Base-by-base conservation (phyloP, 2,113 vertebrate genomes). In the Sprattus sprattus region DNA sequence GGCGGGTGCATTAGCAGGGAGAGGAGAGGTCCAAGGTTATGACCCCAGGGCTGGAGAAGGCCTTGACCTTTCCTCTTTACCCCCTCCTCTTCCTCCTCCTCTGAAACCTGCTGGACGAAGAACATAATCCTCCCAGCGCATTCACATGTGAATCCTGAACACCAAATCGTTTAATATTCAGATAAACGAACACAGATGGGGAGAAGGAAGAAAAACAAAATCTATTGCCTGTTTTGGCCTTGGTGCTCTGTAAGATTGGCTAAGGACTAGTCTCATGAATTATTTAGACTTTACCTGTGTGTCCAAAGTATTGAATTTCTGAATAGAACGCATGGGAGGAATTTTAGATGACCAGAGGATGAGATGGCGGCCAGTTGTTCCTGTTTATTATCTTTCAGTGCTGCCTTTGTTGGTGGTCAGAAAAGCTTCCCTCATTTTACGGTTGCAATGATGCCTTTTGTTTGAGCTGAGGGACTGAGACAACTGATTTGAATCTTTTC, bases 301-400 rank as follows among this genome's bases (percentile, higher is more conserved):
- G 71, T 54, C 25, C n/a, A 50, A 84, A 11, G 47, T 45, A 86
- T 57, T 83, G 84, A 39, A 80, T 82, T 75, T 85, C 44, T 75
- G 45, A 85, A 85, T 75, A 32, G 50, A 87, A 84, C 20, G n/a
- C 25, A 78, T 32, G 45, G 8, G 84, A 82, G 39, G 28, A 57
- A 50, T 45, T 82, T 81, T 57, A 78, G 71, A 78, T 78, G 45
- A 67, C 39, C 47, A 45, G 83, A 50, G 60, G 13, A 64, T 28
- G 39, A 57, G 47, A 86, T 28, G 46, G 78, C 47, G 18, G 25
- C 71, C 28, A 10, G 16, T 8, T 60, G 49, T 57, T 49, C 32
- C 25, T 39, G 81, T 85, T 82, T 82, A 78, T 84, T 20, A 85
- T 88, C 54, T 60, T 82, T 85, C 18, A 28, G 28, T 6, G 54